These are phyloP conservation scores for Cynoglossus semilaevis DNA, from an alignment of 2,113 vertebrate species.

Conservation along the genomic window DNA sequence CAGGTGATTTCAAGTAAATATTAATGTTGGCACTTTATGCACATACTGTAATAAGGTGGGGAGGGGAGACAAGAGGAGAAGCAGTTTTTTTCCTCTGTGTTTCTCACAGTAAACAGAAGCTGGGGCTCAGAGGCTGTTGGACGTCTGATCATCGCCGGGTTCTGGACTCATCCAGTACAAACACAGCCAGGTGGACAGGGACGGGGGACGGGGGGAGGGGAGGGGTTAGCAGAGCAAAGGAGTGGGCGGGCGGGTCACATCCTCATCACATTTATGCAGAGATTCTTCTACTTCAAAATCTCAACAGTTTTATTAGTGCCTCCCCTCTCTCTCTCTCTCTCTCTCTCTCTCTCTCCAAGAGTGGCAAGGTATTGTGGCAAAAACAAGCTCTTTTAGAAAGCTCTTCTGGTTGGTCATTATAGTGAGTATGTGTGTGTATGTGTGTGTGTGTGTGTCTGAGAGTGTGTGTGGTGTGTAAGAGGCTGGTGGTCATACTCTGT, in stretches of 20 bases:
- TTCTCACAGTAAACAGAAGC: not conserved
- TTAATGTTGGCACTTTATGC: constrained; percentile 76
- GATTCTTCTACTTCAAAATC: constrained; percentile 12
- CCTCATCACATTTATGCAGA: constrained; percentile 52
- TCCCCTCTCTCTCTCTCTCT: not conserved
- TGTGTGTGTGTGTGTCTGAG: constrained; percentile 11
- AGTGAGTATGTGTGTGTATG: constrained; percentile 10
- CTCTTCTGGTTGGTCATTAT: constrained; percentile 34
- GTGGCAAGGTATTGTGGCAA: constrained; percentile 40
- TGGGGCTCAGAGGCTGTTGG: not conserved
- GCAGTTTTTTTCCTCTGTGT: constrained; percentile 8
- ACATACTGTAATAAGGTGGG: constrained; percentile 53
- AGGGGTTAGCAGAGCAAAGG: not conserved
- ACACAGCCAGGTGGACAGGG: not conserved
- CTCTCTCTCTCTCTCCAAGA: constrained; percentile 8
- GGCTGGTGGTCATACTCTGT: constrained; percentile 8
- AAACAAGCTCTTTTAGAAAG: constrained; percentile 3
- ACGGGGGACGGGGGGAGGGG: not conserved
- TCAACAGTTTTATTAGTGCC: no score
- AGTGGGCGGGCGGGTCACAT: not conserved
- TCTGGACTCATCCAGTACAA: constrained; percentile 5
- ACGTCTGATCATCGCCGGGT: not conserved
- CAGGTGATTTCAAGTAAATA: constrained; percentile 62
- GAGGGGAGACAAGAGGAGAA: constrained; percentile 7
- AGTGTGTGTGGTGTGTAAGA: not conserved